Evolutionary conservation across 2,888 invertebrate species (phyloP).

Genomic region (Pomacea canaliculata): DNA sequence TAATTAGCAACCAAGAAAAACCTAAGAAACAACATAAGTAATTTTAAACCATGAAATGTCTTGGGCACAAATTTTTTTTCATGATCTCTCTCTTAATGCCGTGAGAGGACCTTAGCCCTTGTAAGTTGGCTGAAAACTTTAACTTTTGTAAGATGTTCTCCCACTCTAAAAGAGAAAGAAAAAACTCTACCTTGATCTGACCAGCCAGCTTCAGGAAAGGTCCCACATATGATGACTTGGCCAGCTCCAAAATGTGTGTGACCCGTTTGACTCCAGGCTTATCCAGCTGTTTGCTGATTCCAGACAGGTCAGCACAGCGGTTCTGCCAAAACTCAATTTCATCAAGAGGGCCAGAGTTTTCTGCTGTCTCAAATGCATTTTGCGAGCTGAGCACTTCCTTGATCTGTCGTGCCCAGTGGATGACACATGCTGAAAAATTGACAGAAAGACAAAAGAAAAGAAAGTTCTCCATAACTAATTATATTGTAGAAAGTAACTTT

Average conservation of each 20-base stretch:
- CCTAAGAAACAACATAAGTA: too few species aligned
- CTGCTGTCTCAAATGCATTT: slow-evolving; percentile 75
- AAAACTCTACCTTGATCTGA: slow-evolving; percentile 65
- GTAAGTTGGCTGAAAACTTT: too few species aligned
- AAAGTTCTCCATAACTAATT: too few species aligned
- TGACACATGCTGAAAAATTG: slow-evolving; percentile 69
- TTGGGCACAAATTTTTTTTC: too few species aligned
- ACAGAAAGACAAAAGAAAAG: neutral
- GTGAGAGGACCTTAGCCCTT: too few species aligned
- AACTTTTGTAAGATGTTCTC: too few species aligned
- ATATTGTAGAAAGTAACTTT: too few species aligned
- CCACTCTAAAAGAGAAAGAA: too few species aligned
- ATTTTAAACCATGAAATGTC: too few species aligned
- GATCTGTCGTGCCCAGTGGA: slow-evolving; percentile 90
- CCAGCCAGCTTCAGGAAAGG: slow-evolving; percentile 69
- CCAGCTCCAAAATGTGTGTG: slow-evolving; percentile 65
- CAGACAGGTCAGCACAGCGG: slow-evolving; percentile 69
- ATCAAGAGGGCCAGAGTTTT: slow-evolving; percentile 70
- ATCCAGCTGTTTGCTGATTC: slow-evolving; percentile 70
- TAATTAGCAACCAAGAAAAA: too few species aligned
- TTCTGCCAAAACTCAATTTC: slow-evolving; percentile 71
- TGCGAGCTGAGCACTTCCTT: slow-evolving; percentile 84
- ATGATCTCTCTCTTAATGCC: too few species aligned
- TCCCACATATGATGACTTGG: slow-evolving; percentile 70
- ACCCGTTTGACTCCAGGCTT: slow-evolving; percentile 69